Evolutionary conservation across 2,888 invertebrate genomes (phyloP).

Genomic region (Diarsia mendica): DNA sequence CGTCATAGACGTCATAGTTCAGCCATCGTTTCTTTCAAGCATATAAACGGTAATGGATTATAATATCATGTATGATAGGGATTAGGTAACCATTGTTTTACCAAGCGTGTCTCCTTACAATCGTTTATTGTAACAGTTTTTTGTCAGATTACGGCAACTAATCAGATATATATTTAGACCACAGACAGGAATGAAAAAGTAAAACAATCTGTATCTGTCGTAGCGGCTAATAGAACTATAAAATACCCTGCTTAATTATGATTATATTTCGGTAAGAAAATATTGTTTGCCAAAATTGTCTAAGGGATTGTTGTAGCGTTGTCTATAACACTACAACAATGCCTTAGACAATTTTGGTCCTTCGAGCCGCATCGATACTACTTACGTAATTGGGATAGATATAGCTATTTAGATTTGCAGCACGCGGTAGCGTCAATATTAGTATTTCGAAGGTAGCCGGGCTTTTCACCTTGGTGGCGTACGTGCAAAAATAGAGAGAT

Average conservation of each 20-base stretch:
- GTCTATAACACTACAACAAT: too few species aligned
- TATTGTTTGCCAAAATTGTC: too few species aligned
- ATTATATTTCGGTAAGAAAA: constrained; percentile 10
- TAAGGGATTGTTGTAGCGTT: too few species aligned
- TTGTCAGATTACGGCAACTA: constrained; percentile 1
- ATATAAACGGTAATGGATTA: not conserved
- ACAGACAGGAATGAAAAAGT: not conserved
- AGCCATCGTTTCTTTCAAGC: too few species aligned
- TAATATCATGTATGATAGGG: not conserved
- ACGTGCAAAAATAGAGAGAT: constrained; percentile 52
- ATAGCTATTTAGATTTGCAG: constrained; percentile 47
- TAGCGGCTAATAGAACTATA: constrained; percentile 3
- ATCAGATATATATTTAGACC: not conserved
- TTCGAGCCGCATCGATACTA: constrained; percentile 9
- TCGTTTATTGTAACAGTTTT: not conserved
- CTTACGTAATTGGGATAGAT: constrained; percentile 4
- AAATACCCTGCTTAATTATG: not conserved
- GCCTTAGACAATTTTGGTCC: constrained; percentile 1
- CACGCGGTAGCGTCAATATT: constrained; percentile 39
- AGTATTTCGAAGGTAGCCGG: constrained; percentile 42
- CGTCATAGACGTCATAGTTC: too few species aligned
- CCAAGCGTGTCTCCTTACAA: not conserved
- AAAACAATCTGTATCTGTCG: constrained; percentile 5
- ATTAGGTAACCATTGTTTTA: constrained; percentile 10
- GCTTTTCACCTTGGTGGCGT: constrained; percentile 50